Evolutionary conservation across 2,797 vertebrate genomes (phyloP), one percentile per base, ranked within the genome.

Genomic region (Sebastes cheni): DNA sequence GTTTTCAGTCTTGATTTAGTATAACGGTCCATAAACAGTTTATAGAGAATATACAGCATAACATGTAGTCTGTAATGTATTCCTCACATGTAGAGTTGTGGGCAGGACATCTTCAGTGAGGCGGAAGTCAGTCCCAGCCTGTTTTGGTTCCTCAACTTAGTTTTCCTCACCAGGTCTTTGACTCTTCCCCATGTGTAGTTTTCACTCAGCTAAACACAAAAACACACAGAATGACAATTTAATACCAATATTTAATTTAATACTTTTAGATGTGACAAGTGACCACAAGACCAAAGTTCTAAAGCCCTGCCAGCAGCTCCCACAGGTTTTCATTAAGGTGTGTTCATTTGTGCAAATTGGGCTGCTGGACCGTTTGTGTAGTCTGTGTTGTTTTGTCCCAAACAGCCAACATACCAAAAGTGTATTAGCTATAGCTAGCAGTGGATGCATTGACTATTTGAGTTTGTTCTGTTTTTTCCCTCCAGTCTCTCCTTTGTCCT

Each of bases 51-150:
- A 23, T 4, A 39, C 9, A 39, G 29, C 18, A 52, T 13, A 60
- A 2, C 11, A 29, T 22, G 8, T 2, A 29, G 32, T 59, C 1
- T 39, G 72, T 2, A 59, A 13, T 23, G n/a, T 39, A 2, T n/a
- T 62, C 29, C 74, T 90, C 90, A 97, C 97, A 95, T 95, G 87
- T 97, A 97, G 56, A 97, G 67, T 80, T 97, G 96, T 30, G 97
- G 97, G 80, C 97, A 98, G n/a, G 97, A 98, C 86, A 95, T 96
- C 92, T 97, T 97, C 65, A 98, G 91, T n/a, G 96, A 94, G 32
- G 89, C 58, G 0, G 95, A 95, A 13, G 91, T 93, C 69, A 95
- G 81, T 30, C 93, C 95, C 80, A 97, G 80, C 58, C 93, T 93
- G 89, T 85, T 96, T 75, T 95, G 95, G 79, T 95, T 96, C 77